Evolutionary conservation across 2,888 invertebrate genomes (phyloP), one percentile per base, ranked within the genome.

Genomic region (Lapara coniferarum): DNA sequence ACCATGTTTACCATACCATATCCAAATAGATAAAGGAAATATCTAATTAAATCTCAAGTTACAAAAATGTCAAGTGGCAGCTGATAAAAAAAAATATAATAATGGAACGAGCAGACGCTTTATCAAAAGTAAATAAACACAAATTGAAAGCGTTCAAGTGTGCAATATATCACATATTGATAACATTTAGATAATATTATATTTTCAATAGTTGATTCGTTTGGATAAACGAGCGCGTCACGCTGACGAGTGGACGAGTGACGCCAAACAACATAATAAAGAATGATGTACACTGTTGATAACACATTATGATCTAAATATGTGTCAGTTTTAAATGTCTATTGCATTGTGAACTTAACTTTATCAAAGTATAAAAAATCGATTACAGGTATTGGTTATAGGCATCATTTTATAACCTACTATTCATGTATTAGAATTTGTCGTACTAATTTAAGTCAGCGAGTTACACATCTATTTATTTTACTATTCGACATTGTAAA

Each of bases 81-180:
- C n/a, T 49, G 51, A 53, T 69, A 63, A 37, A 25, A 56, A 56
- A 49, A 19, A 55, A 55, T 53, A 69, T 66, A 37, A 51, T 59
- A 70, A 70, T 70, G 44, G 58, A 66, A 58, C 46, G 46, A 44
- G 6, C 57, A 8, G 51, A 37, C 14, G 3, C 13, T 59, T 52
- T 73, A 73, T 73, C 73, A 46, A 12, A 13, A 72, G 57, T 72
- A 71, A 72, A 72, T 68, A 71, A 68, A 70, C 58, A 70, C 66
- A 63, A 63, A 63, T 63, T 12, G 25, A 63, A 46, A 63, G 59
- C 66, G 71, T 71, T 73, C 55, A 67, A 72, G 58, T 69, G 66
- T 66, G 70, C 68, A 72, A 71, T 70, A 56, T 67, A 51, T 58
- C 19, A 1, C 63, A 59, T 44, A 63, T 19, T 63, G 68, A 63